Conservation (phyloP, 2,113 vertebrate species). For the Phalacrocorax pelagicus region DNA sequence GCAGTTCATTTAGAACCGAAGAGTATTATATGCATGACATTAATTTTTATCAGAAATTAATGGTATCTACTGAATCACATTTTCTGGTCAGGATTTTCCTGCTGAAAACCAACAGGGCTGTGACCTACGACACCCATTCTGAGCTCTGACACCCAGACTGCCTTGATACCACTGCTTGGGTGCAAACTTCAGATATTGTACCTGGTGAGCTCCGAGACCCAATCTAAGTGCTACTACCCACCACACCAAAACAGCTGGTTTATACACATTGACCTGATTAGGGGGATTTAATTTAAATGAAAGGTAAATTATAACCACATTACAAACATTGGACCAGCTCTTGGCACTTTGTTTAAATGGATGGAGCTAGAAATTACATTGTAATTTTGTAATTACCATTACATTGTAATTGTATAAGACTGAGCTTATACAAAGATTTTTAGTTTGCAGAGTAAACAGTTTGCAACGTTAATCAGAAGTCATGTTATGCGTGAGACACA, state of each 20-base stretch:
- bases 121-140: fast-evolving
- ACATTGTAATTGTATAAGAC: neutral
- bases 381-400: too few species aligned
- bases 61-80: neutral
- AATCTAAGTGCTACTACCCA: neutral
- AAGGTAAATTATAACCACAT: neutral
- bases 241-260: neutral
- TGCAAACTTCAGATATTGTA: neutral
- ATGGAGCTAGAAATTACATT: neutral
- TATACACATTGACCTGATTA: fast-evolving
- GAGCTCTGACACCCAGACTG: neutral
- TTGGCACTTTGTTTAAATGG: neutral
- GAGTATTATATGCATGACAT: neutral
- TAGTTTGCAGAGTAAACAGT: neutral
- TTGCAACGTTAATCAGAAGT: neutral
- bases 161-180: neutral
- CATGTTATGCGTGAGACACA: fast-evolving
- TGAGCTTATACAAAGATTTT: neutral
- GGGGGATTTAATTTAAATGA: neutral
- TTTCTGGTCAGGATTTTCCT: neutral
- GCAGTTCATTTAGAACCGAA: neutral
- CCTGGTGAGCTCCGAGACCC: neutral
- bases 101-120: neutral
- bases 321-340: neutral
- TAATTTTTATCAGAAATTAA: slow-evolving; percentile 16